Evolutionary conservation across 2,888 invertebrate species (phyloP).

Genomic region (Rhopalosiphum nymphaeae): DNA sequence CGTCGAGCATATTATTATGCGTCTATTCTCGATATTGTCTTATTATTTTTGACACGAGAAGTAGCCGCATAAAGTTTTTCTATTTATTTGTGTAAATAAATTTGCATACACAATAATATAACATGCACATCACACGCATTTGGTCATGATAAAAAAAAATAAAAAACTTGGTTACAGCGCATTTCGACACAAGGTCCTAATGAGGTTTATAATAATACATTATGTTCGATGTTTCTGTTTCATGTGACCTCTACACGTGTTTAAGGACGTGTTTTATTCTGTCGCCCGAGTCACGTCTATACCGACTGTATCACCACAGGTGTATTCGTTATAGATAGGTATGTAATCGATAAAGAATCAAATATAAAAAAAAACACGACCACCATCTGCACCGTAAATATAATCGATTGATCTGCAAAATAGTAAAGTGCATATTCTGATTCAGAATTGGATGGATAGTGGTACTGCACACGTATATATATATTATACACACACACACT

Average conservation of each 20-base stretch:
- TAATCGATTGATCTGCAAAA: neutral
- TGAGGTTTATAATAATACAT: neutral
- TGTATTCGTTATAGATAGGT: neutral
- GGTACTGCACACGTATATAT: neutral
- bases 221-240: neutral
- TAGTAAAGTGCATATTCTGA: neutral
- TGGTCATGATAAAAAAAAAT: neutral
- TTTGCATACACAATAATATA: neutral
- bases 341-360: neutral
- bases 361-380: neutral
- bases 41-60: neutral
- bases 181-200: neutral
- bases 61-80: neutral
- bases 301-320: neutral
- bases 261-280: neutral
- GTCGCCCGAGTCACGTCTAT: neutral
- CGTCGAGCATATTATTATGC: neutral
- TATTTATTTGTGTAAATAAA: neutral
- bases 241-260: neutral
- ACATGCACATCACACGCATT: neutral
- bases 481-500: neutral
- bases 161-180: neutral
- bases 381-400: neutral
- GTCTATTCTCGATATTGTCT: neutral
- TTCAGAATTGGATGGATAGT: neutral